Base-by-base conservation (phyloP, 1,140 invertebrate genomes). In the Solenopsis invicta region DNA sequence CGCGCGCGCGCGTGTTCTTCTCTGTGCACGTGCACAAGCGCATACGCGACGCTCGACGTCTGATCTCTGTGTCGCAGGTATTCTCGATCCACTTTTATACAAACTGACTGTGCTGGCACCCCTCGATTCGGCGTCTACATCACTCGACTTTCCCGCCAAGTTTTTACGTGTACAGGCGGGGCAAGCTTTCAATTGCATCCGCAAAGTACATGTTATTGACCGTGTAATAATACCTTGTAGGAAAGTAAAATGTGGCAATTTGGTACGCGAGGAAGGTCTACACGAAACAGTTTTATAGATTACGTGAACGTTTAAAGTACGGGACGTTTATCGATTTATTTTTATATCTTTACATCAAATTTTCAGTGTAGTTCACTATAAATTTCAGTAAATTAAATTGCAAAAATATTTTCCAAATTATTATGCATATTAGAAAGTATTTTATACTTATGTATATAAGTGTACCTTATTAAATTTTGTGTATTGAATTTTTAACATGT, bases 11-110 rank as follows among this genome's bases (percentile, higher is more conserved):
- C n/a, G n/a, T n/a, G n/a, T n/a, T n/a, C 74, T 56, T 71, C 56
- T 61, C 78, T 86, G 56, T 90, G 71, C 84, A 41, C 67, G 67
- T 62, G 75, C 78, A 84, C 86, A 78, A 76, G 86, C 82, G 67
- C 88, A 72, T 69, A 77, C 56, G 62, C 85, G 80, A 88, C 72
- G 69, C 72, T 67, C 72, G 45, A 87, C 45, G 88, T 91, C 90
- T 71, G 89, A 90, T 90, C 89, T 90, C 89, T 86, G 86, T 88
- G 86, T 88, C 78, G 81, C 89, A 75, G 64, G 80, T 87, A 88
- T 76, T 59, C 89, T 84, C 86, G 69, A 91, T 87, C 80, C 88
- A 77, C 81, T 80, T 82, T 87, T 92, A 85, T 85, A 45, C n/a
- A 66, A 89, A 59, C 85, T 89, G 72, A 61, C 71, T 64, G 29